Conservation (phyloP, 1,140 invertebrate genomes). For the Bombyx mandarina region DNA sequence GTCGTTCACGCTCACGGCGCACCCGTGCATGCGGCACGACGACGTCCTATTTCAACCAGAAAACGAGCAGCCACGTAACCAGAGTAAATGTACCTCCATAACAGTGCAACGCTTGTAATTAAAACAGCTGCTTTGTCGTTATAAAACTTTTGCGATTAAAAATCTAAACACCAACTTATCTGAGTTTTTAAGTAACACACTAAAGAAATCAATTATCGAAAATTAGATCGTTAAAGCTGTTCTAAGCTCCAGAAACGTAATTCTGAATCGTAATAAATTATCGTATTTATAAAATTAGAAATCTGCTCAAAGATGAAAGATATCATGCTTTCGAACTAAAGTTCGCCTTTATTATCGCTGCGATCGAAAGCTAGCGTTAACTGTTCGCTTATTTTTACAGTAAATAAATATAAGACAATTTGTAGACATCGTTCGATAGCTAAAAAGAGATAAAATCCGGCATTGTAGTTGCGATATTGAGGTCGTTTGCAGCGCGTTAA, state of each 20-base stretch:
- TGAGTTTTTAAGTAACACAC: no score
- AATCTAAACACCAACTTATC: no score
- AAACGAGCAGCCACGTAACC: constrained; percentile 26
- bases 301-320: neutral
- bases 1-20: constrained; percentile 8
- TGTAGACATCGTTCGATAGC: constrained; percentile 42
- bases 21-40: constrained; percentile 25
- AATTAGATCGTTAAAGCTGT: no score
- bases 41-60: constrained; percentile 22
- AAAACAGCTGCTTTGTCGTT: constrained; percentile 47
- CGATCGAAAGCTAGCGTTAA: constrained; percentile 23
- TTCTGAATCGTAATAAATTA: no score
- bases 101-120: constrained; percentile 50
- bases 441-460: constrained; percentile 31
- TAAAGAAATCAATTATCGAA: no score
- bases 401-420: constrained; percentile 51
- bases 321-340: neutral
- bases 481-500: constrained; percentile 36
- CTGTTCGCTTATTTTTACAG: constrained; percentile 43
- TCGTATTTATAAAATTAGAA: no score
- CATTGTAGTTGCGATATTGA: constrained; percentile 38
- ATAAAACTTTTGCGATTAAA: neutral
- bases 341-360: constrained; percentile 10
- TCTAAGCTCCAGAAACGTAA: no score
- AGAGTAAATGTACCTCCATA: constrained; percentile 18